Conservation (phyloP, 2,113 vertebrate species). For the Hirundichthys speculiger region DNA sequence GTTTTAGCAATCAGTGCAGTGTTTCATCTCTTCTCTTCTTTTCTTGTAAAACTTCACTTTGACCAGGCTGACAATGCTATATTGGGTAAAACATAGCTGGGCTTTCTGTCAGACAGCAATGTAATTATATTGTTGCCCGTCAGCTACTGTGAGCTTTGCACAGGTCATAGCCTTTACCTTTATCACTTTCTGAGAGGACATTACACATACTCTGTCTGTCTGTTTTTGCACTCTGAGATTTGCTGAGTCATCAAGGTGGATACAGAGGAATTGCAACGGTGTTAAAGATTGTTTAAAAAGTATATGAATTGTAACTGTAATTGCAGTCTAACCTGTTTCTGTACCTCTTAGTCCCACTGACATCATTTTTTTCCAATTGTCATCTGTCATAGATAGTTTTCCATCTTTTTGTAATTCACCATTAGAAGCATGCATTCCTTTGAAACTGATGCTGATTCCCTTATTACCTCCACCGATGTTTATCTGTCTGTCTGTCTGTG, state of each 20-base stretch:
- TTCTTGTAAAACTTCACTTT: conserved; percentile 29
- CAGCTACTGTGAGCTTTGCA: conserved; percentile 42
- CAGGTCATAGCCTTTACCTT: conserved; percentile 63
- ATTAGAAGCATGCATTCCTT: too few species aligned
- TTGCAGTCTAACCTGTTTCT: conserved; percentile 7
- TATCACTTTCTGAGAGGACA: conserved; percentile 52
- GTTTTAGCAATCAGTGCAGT: not conserved
- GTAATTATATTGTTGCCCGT: conserved; percentile 68
- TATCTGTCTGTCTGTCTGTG: too few species aligned
- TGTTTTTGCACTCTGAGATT: conserved; percentile 13
- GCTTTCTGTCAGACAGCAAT: conserved; percentile 61
- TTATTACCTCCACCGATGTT: too few species aligned
- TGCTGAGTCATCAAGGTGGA: conserved; percentile 36
- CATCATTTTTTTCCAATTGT: too few species aligned
- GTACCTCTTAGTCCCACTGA: conserved; percentile 21
- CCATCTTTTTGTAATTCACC: too few species aligned
- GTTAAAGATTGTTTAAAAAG: conserved; percentile 24
- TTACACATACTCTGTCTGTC: conserved; percentile 41
- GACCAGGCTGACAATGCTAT: conserved; percentile 19
- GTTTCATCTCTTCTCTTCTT: conserved; percentile 11
- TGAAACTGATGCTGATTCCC: too few species aligned
- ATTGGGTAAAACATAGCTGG: conserved; percentile 43
- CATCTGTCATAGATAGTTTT: too few species aligned
- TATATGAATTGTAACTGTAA: conserved; percentile 16
- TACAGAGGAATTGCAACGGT: conserved; percentile 10